Evolutionary conservation across 2,113 vertebrate species (phyloP).

Genomic region (Eretmochelys imbricata): DNA sequence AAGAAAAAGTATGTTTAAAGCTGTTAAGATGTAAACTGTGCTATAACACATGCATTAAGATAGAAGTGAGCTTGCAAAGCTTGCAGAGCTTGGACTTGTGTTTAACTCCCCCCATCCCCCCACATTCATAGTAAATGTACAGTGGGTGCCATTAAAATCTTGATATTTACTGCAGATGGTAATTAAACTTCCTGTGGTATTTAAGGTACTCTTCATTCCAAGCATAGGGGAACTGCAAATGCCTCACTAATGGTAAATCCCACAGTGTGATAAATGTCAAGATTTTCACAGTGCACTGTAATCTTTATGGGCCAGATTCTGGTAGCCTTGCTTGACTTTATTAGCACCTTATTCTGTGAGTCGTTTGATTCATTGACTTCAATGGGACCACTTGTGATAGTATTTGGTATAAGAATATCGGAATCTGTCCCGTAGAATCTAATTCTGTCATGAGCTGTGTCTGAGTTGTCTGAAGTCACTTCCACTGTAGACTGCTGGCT

Average conservation of each 20-base stretch:
- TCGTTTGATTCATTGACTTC: not conserved
- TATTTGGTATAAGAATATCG: not conserved
- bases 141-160: constrained; percentile 42
- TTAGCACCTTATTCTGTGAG: not conserved
- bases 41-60: not conserved
- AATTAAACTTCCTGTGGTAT: constrained; percentile 68
- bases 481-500: not conserved
- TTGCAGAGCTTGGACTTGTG: not conserved
- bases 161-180: constrained; percentile 59
- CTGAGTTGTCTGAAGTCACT: not conserved
- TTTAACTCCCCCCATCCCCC: not conserved
- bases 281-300: constrained; percentile 44
- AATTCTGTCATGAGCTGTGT: not conserved
- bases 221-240: constrained; percentile 49
- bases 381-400: not conserved
- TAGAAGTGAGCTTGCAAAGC: not conserved
- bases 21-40: not conserved
- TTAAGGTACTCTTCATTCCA: constrained; percentile 36
- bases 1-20: not conserved
- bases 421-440: not conserved
- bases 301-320: constrained; percentile 33
- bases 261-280: constrained; percentile 59
- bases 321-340: not conserved
- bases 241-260: constrained; percentile 50
- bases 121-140: not conserved